Conservation (phyloP, 2,113 vertebrate genomes). For the Ctenomys sociabilis region DNA sequence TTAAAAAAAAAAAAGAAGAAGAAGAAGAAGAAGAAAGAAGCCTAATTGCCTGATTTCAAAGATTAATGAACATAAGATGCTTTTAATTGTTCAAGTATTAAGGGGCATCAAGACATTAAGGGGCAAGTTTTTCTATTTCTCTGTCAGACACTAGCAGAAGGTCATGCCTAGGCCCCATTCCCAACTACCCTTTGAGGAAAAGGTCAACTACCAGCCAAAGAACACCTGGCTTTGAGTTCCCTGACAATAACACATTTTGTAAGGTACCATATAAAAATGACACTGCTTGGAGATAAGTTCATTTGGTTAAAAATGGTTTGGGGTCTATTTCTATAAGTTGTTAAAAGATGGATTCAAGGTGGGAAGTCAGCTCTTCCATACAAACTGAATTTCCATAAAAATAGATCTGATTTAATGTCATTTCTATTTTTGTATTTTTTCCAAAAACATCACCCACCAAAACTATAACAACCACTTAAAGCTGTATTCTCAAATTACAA, state of each 20-base stretch:
- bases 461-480: neutral
- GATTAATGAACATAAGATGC: neutral
- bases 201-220: neutral
- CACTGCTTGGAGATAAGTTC: neutral
- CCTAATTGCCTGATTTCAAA: neutral
- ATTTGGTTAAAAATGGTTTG: constrained; percentile 28
- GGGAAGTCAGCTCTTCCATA: neutral
- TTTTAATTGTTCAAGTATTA: neutral
- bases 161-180: neutral
- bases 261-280: neutral
- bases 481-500: neutral
- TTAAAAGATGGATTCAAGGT: neutral
- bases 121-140: neutral
- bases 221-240: constrained; percentile 5
- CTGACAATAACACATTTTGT: neutral
- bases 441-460: neutral
- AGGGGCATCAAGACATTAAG: neutral
- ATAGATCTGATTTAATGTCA: neutral
- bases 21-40: neutral
- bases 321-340: neutral
- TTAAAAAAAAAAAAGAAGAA: no score
- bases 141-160: neutral
- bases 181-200: neutral
- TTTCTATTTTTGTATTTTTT: constrained; percentile 23
- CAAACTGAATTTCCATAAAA: constrained; percentile 24